Percentiles rank a stretch among this genome's conserved stretches.
phyloP scores from a whole-genome alignment of 1,140 invertebrate species.

The Panulirus ornatus region DNA sequence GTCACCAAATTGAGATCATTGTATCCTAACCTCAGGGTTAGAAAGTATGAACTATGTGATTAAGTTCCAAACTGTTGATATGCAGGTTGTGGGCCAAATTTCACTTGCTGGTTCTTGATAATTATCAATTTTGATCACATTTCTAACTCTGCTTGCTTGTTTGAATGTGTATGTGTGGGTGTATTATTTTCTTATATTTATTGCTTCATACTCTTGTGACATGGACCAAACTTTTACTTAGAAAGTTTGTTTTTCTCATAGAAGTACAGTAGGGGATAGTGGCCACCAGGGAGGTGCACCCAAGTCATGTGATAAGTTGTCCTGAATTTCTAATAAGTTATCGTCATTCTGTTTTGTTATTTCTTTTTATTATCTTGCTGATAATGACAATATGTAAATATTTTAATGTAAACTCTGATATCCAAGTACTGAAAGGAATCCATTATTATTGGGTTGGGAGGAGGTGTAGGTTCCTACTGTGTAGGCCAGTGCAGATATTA shows the following conservation, averaged over 20 bases:
- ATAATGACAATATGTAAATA: no score
- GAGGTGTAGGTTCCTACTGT: no score
- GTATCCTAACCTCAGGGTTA: no score
- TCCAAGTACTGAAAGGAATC: no score
- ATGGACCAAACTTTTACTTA: not conserved
- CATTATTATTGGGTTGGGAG: no score
- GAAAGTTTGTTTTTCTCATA: not conserved
- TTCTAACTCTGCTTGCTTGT: not conserved
- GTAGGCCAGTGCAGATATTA: not conserved
- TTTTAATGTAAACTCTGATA: no score
- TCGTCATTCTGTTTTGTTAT: no score
- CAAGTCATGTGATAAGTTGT: not conserved
- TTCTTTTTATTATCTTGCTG: no score
- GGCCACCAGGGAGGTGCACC: not conserved
- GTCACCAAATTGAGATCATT: no score
- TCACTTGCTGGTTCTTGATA: not conserved
- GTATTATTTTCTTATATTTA: not conserved
- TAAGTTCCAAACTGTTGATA: no score
- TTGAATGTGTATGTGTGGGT: not conserved
- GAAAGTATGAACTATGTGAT: no score
- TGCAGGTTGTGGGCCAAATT: not conserved
- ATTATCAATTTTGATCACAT: not conserved
- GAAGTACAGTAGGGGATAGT: not conserved
- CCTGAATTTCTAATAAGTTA: not conserved
- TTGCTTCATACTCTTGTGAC: not conserved